These are phyloP conservation scores for Rhagonycha lutea DNA, from an alignment of 2,888 invertebrate genomes.

Conservation along the genomic window DNA sequence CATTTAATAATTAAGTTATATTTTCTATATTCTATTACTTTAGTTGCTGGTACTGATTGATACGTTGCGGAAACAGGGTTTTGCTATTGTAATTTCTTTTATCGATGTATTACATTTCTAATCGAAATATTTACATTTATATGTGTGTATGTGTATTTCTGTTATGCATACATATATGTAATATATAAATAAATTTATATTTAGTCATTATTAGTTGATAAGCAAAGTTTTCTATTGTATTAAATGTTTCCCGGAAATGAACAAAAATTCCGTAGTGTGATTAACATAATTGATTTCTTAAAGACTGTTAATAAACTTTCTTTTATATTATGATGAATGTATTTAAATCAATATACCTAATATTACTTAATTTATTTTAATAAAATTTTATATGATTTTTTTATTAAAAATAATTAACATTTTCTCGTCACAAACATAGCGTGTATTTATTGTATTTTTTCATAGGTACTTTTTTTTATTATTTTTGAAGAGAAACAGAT, in stretches of 20 bases:
- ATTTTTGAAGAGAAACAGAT: background rate
- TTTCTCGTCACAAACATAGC: background rate
- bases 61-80: constrained; percentile 32
- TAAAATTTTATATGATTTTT: background rate
- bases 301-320: constrained; percentile 39
- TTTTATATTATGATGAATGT: constrained; percentile 23
- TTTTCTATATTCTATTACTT: constrained; percentile 17
- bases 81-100: constrained; percentile 20
- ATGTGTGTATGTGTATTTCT: background rate
- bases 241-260: constrained; percentile 24
- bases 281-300: constrained; percentile 27
- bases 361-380: background rate
- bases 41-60: constrained; percentile 24
- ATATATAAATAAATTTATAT: constrained; percentile 17
- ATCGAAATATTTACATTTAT: background rate
- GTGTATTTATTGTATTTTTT: background rate
- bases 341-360: background rate
- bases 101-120: constrained; percentile 21
- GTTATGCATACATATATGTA: background rate
- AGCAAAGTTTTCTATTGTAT: constrained; percentile 29
- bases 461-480: background rate
- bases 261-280: constrained; percentile 29
- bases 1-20: constrained; percentile 16
- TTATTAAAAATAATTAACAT: background rate
- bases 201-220: constrained; percentile 27